These are phyloP conservation scores for Philypnodon macrostomus DNA, from an alignment of 2,797 vertebrate species.

Conservation along the genomic window DNA sequence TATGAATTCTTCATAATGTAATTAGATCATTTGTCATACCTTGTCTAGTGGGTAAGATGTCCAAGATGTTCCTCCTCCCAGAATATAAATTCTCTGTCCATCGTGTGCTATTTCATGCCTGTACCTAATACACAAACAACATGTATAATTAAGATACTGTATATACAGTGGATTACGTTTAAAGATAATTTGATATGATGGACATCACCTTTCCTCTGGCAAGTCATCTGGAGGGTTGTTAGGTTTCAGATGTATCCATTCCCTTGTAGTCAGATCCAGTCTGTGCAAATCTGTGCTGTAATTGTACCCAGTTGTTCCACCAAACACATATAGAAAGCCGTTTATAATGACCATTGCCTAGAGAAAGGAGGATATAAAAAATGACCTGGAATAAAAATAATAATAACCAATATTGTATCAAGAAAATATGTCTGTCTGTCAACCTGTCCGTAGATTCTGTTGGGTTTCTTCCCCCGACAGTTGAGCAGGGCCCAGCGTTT, in stretches of 20 bases:
- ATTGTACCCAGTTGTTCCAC: conserved; percentile 95
- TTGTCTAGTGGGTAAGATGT: conserved; percentile 96
- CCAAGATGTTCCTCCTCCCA: conserved; percentile 98
- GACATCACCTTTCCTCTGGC: conserved; percentile 87
- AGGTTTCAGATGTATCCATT: conserved; percentile 95
- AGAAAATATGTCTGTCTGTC: neutral
- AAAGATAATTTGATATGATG: neutral
- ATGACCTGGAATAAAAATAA: neutral
- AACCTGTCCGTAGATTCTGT: conserved; percentile 97
- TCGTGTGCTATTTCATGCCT: conserved; percentile 98
- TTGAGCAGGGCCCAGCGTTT: conserved; percentile 95
- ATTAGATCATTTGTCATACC: conserved; percentile 71
- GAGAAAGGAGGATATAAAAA: conserved; percentile 9
- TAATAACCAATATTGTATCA: neutral
- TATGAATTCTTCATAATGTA: too few species aligned
- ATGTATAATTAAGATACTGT: neutral
- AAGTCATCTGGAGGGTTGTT: conserved; percentile 93
- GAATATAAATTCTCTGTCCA: conserved; percentile 92
- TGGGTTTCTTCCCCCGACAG: conserved; percentile 96
- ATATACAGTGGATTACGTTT: neutral
- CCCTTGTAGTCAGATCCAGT: conserved; percentile 92
- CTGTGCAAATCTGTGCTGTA: conserved; percentile 97
- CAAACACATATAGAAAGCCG: conserved; percentile 94
- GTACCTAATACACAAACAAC: conserved; percentile 78
- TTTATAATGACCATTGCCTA: conserved; percentile 91